Evolutionary conservation across 2,888 invertebrate species (phyloP), one percentile per base, ranked within the genome.

Genomic region (Acronicta leporina): DNA sequence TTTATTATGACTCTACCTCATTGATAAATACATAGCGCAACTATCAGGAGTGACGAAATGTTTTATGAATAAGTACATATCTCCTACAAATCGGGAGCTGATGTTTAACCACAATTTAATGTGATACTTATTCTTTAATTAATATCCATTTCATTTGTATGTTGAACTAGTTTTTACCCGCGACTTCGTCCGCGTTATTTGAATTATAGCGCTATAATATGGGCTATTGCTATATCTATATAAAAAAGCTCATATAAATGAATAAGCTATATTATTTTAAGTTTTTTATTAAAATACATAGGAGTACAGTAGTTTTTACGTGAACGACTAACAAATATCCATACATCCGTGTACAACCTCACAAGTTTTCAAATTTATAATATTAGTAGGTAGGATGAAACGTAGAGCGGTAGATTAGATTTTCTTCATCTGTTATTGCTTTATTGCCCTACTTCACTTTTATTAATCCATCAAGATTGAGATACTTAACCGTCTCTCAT

Each of bases 381-480:
- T n/a, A n/a, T n/a, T n/a, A n/a, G n/a, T n/a, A n/a, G n/a, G n/a
- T n/a, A n/a, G n/a, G n/a, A 51, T 63, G 46, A 27, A 50, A 35
- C 38, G 27, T 54, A 69, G 33, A 33, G 5, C 11, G 33, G 11
- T 11, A 33, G 63, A 63, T 61, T 62, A 62, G 42, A 33, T 46
- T 54, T 63, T 61, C 46, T 43, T 68, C 70, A 58, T 61, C 72
- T 77, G 79, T 77, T 80, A 77, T 74, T 76, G 63, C 67, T 75
- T 79, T 77, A 82, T 73, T 83, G 77, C 73, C 65, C 75, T 63
- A 81, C 67, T 81, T 77, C 52, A 63, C 68, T 61, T 77, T 77
- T 75, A 75, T 73, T 78, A 77, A 78, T 75, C 71, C 71, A 66
- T 72, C 64, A 68, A 56, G 63, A 69, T 54, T 47, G 54, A 64